phyloP scores from a whole-genome alignment of 1,140 invertebrate genomes.

The Drosophila lowei region DNA sequence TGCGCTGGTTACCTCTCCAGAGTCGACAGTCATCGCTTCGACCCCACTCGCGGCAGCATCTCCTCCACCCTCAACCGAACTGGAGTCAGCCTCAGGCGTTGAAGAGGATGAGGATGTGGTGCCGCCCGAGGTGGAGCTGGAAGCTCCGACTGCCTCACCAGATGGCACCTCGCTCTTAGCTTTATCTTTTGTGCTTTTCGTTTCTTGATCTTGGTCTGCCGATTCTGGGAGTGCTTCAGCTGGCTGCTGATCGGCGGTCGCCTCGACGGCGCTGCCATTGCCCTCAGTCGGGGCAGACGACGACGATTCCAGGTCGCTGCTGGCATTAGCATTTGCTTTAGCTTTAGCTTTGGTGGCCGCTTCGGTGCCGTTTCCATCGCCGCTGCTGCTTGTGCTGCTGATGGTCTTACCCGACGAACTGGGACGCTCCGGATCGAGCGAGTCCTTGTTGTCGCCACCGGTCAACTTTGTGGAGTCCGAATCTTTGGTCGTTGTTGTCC shows the following conservation, averaged over 20 bases:
- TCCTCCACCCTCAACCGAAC: slow-evolving; percentile 11
- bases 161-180: slow-evolving; percentile 21
- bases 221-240: slow-evolving; percentile 54
- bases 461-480: slow-evolving; percentile 80
- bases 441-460: slow-evolving; percentile 77
- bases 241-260: slow-evolving; percentile 41
- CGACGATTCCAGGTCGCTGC: too few relatives aligned
- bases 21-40: slow-evolving; percentile 59
- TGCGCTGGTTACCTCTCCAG: slow-evolving; percentile 45
- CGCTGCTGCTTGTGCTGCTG: slow-evolving; percentile 61
- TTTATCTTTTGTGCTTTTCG: slow-evolving; percentile 21
- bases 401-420: slow-evolving; percentile 83
- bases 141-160: slow-evolving; percentile 36
- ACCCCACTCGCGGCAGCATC: slow-evolving; percentile 13
- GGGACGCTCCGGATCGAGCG: slow-evolving; percentile 80
- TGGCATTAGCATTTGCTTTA: slow-evolving; percentile 13
- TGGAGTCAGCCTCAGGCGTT: slow-evolving; percentile 38
- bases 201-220: slow-evolving; percentile 55
- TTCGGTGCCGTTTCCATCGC: slow-evolving; percentile 38
- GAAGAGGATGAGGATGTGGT: neutral
- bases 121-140: neutral
- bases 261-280: slow-evolving; percentile 67
- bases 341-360: slow-evolving; percentile 39
- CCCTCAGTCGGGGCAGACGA: slow-evolving; percentile 42
- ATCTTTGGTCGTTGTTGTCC: slow-evolving; percentile 81